A percentile compares a stretch with the other conserved stretches of the same genome.
Conservation (phyloP, 2,888 invertebrate genomes). For the Nipponacmea schrenckii region DNA sequence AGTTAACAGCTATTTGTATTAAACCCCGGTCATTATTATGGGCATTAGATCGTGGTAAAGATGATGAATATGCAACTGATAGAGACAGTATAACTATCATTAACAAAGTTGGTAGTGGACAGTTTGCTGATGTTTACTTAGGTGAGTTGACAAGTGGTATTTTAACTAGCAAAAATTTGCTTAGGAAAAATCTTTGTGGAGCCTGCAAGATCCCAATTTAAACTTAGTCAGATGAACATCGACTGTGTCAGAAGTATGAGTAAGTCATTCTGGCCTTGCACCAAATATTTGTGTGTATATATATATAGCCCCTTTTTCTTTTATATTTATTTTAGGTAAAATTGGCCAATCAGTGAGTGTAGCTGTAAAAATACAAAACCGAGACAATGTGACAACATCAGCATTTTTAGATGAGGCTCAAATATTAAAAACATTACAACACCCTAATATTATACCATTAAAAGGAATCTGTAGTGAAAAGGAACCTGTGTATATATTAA, state of each 20-base stretch:
- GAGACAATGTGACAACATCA: slow-evolving; percentile 89
- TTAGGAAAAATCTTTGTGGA: neutral
- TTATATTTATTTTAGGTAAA: slow-evolving; percentile 71
- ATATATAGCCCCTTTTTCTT: no score
- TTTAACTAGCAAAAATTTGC: neutral
- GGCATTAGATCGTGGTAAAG: slow-evolving; percentile 57
- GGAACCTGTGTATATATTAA: slow-evolving; percentile 91
- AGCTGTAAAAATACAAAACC: slow-evolving; percentile 95
- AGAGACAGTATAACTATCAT: slow-evolving; percentile 45
- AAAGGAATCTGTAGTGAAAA: slow-evolving; percentile 89
- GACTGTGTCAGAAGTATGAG: no score
- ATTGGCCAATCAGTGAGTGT: slow-evolving; percentile 96
- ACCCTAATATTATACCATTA: slow-evolving; percentile 83
- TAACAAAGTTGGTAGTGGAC: slow-evolving; percentile 92
- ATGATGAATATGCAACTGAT: slow-evolving; percentile 50
- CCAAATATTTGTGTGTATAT: no score
- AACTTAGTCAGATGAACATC: no score
- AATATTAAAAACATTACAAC: slow-evolving; percentile 65
- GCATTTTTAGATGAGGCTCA: slow-evolving; percentile 91
- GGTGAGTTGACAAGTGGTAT: slow-evolving; percentile 74
- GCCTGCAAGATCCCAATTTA: no score
- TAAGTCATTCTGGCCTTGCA: no score
- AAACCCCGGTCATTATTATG: slow-evolving; percentile 71
- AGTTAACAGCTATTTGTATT: slow-evolving; percentile 91
- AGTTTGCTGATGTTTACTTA: slow-evolving; percentile 95